phyloP scores from a whole-genome alignment of 2,888 invertebrate species.

The Charanyca ferruginea region DNA sequence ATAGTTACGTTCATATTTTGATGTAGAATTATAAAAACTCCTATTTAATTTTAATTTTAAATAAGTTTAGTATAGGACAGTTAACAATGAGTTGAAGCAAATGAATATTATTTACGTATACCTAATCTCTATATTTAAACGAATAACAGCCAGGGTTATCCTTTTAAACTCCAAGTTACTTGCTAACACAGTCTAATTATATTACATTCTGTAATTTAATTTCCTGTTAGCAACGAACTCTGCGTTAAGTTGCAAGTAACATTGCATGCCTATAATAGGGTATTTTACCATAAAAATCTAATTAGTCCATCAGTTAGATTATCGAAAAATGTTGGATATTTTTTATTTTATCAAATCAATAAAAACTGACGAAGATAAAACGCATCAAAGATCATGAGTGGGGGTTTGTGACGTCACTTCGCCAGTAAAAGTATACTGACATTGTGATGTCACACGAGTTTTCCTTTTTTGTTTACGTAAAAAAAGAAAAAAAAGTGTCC shows the following conservation, averaged over 20 bases:
- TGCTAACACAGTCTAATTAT: neutral
- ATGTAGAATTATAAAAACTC: constrained; percentile 6
- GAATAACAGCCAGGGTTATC: neutral
- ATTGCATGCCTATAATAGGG: neutral
- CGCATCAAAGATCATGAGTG: no score
- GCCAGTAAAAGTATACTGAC: no score
- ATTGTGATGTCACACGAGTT: no score
- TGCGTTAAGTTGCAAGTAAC: neutral
- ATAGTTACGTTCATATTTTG: constrained; percentile 38
- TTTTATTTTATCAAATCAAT: no score
- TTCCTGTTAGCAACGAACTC: neutral
- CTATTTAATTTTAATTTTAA: constrained; percentile 34
- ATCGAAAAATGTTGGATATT: no score
- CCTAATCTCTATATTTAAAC: constrained; percentile 1
- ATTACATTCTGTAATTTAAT: no score
- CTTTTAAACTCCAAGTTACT: neutral
- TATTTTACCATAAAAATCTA: no score
- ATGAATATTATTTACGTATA: neutral
- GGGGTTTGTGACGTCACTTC: no score
- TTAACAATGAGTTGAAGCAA: constrained; percentile 6
- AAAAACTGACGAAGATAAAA: no score
- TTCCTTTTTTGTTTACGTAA: no score
- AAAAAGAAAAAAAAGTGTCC: no score
- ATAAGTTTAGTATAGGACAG: neutral
- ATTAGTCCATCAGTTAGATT: no score